Evolutionary conservation across 2,113 vertebrate genomes (phyloP), one percentile per base, ranked within the genome.

Genomic region (Puffinus mauretanicus): DNA sequence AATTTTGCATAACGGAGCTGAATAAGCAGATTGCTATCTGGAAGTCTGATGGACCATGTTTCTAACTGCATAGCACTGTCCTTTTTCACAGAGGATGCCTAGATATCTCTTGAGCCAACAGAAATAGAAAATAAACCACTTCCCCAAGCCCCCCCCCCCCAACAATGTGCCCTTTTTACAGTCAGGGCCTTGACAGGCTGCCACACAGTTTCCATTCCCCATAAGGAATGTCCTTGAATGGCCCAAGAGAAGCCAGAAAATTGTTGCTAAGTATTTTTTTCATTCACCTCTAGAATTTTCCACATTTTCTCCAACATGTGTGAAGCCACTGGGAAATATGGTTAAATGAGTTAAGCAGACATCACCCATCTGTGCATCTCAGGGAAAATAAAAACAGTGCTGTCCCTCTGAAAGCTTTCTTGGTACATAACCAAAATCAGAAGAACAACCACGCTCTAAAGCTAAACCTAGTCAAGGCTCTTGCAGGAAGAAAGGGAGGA

Each of bases 271-370:
- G 69, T 90, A 10, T 62, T 91, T 91, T 96, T 88, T 78, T 94
- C 55, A 61, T 90, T 97, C 94, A 97, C 93, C 88, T 97, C 94
- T 95, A 97, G 97, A 97, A 95, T 97, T 92, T 96, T 97, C 91
- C 70, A 87, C 93, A 87, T 93, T 96, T 96, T 94, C 78, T 94
- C 81, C 94, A 95, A 93, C 93, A 91, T 96, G 91, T 93, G 94
- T 96, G 93, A 95, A 97, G 96, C 97, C 96, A 96, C 94, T 97
- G 96, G 96, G 95, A 96, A 93, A 96, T 94, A 96, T 96, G 96
- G 95, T 96, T 95, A 97, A 97, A 96, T 94, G 95, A 96, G 94
- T 97, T 97, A 94, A 94, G 96, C 97, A 97, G 97, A 96, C 95
- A 97, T 95, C 96, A 94, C 94, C 96, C 94, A 94, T 96, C 96